Percentiles rank a stretch among this genome's conserved stretches.
These are phyloP conservation scores for Hydractinia symbiolongicarpus DNA, from an alignment of 30 jellyfish, hydroid and myxozoan species.

Conservation along the genomic window DNA sequence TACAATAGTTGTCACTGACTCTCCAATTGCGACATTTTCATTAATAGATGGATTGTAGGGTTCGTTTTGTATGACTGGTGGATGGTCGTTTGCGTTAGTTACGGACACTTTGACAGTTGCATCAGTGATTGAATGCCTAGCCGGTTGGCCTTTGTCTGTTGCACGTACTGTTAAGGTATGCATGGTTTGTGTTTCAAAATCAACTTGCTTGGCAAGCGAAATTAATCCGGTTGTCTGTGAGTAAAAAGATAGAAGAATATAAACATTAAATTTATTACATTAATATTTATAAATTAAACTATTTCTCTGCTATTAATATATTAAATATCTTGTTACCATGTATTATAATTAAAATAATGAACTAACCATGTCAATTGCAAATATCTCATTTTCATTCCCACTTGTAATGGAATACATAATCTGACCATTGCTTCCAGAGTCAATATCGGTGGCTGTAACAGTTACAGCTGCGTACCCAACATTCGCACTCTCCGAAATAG, in stretches of 20 bases:
- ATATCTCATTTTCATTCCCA: neutral
- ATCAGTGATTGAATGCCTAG: slow-evolving; percentile 5
- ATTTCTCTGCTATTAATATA: too few species aligned
- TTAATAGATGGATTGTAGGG: neutral
- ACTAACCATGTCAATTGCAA: neutral
- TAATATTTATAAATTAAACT: too few species aligned
- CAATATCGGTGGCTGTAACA: slow-evolving; percentile 20
- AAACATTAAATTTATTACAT: neutral
- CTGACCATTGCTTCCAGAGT: slow-evolving; percentile 13
- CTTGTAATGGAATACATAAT: neutral
- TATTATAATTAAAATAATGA: neutral
- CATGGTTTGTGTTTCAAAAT: slow-evolving; percentile 5
- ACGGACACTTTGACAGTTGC: neutral
- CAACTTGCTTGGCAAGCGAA: neutral
- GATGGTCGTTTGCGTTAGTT: slow-evolving; percentile 13
- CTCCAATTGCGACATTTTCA: neutral
- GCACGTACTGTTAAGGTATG: neutral
- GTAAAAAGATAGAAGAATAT: neutral
- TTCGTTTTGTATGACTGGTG: slow-evolving; percentile 16
- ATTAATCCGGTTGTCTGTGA: slow-evolving; percentile 6
- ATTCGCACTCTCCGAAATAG: slow-evolving; percentile 4
- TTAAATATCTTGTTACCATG: too few species aligned
- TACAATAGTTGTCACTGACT: neutral
- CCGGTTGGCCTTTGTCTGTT: slow-evolving; percentile 11
- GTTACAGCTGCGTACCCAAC: neutral